Evolutionary conservation across 2,888 invertebrate species (phyloP).

Genomic region (Orchesellides sinensis): DNA sequence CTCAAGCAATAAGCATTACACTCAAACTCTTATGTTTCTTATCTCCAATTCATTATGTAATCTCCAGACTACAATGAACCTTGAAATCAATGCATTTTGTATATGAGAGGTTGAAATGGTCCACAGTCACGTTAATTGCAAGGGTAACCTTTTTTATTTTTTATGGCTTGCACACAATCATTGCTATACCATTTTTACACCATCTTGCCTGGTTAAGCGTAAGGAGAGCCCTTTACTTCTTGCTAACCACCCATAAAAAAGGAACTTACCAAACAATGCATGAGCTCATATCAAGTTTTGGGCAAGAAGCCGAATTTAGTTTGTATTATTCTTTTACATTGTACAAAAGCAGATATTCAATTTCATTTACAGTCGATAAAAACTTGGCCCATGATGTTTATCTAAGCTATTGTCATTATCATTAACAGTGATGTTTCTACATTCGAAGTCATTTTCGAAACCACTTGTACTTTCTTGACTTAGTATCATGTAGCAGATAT

Average conservation of each 20-base stretch:
- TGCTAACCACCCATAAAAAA: no score
- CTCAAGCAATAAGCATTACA: conserved; percentile 40
- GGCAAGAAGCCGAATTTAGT: no score
- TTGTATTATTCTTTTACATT: no score
- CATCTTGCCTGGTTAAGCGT: no score
- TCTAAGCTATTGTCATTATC: conserved; percentile 58
- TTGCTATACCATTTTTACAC: neutral
- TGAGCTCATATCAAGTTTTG: conserved; percentile 36
- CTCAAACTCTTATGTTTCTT: neutral
- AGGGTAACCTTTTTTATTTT: conserved; percentile 19
- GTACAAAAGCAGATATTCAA: conserved; percentile 20
- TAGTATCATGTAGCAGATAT: neutral
- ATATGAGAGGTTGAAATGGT: conserved; percentile 16
- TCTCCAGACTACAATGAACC: conserved; percentile 57
- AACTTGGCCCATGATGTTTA: conserved; percentile 36
- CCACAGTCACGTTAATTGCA: conserved; percentile 31
- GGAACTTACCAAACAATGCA: no score
- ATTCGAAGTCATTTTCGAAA: conserved; percentile 55
- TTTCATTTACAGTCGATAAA: conserved; percentile 12
- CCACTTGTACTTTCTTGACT: conserved; percentile 55
- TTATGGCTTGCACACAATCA: neutral
- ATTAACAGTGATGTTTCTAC: conserved; percentile 54
- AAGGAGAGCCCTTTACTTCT: no score
- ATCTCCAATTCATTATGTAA: conserved; percentile 20
- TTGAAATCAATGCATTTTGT: conserved; percentile 42